These are phyloP conservation scores for Samia ricini DNA, from an alignment of 1,140 invertebrate species.

Conservation along the genomic window DNA sequence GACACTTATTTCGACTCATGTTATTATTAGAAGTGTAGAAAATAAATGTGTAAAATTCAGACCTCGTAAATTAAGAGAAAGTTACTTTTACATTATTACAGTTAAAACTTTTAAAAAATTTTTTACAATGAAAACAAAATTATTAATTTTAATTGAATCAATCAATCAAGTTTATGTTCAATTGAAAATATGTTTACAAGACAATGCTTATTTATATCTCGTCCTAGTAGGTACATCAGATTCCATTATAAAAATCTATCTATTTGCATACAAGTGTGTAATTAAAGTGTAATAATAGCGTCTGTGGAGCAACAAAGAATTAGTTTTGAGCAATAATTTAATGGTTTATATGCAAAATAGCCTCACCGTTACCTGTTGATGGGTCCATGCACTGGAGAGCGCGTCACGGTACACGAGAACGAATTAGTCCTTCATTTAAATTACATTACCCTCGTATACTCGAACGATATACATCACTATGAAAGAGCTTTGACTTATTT, in stretches of 20 bases:
- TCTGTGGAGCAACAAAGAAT: conserved; percentile 75
- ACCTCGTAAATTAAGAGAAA: background rate
- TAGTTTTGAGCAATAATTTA: conserved; percentile 76
- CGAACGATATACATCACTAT: conserved; percentile 52
- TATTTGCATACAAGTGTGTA: conserved; percentile 73
- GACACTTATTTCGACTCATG: no score
- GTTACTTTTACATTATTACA: background rate
- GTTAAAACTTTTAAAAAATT: no score
- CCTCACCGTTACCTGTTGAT: conserved; percentile 71
- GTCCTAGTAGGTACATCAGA: conserved; percentile 50
- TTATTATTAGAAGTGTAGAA: no score
- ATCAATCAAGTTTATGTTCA: background rate
- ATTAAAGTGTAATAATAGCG: conserved; percentile 74
- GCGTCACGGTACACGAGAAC: conserved; percentile 67
- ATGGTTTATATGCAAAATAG: conserved; percentile 77
- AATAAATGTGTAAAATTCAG: no score
- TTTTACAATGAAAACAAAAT: background rate
- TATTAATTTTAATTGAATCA: background rate
- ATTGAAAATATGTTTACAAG: background rate
- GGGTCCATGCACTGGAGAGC: conserved; percentile 59
- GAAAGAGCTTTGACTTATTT: conserved; percentile 49
- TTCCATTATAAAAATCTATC: conserved; percentile 67
- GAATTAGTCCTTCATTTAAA: conserved; percentile 74
- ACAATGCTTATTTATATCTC: conserved; percentile 6
- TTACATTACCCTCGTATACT: conserved; percentile 61